These are phyloP conservation scores for Anarsia innoxiella DNA, from an alignment of 2,888 invertebrate genomes.

Conservation along the genomic window DNA sequence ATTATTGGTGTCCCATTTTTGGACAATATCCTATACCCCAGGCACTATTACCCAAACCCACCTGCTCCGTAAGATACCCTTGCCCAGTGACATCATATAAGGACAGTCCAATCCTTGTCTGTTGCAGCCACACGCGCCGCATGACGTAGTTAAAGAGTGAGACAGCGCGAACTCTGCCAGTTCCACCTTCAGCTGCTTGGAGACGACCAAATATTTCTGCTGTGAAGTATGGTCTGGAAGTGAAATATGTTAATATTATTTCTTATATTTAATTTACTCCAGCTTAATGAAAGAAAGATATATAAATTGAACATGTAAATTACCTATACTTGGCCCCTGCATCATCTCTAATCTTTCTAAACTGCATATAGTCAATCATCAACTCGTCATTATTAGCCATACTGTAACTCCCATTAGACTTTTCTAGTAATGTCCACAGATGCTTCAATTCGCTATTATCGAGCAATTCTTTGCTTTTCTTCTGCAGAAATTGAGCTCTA, in stretches of 20 bases:
- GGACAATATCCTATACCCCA: no score
- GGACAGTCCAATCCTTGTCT: constrained; percentile 94
- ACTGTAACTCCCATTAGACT: constrained; percentile 84
- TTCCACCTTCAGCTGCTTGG: constrained; percentile 87
- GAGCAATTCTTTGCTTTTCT: constrained; percentile 87
- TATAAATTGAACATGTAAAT: constrained; percentile 1
- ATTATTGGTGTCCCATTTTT: no score
- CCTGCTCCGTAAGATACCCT: constrained; percentile 90
- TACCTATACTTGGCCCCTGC: constrained; percentile 85
- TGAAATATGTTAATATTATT: no score
- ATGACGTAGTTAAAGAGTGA: constrained; percentile 96
- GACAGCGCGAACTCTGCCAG: constrained; percentile 89
- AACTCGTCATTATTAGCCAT: constrained; percentile 81
- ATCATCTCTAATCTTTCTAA: constrained; percentile 83
- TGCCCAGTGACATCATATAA: constrained; percentile 95
- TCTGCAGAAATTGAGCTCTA: constrained; percentile 89
- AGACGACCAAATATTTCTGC: constrained; percentile 91
- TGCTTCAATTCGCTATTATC: constrained; percentile 91
- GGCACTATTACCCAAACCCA: no score
- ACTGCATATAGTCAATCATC: constrained; percentile 89
- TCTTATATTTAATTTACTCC: no score
- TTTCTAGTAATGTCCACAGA: constrained; percentile 89
- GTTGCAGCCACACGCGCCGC: constrained; percentile 96
- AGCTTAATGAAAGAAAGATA: not conserved
- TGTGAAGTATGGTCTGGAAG: constrained; percentile 86